A percentile compares a stretch with the other conserved stretches of the same genome.
These are phyloP conservation scores for Atta cephalotes DNA, from an alignment of 1,140 invertebrate species.

Conservation along the genomic window DNA sequence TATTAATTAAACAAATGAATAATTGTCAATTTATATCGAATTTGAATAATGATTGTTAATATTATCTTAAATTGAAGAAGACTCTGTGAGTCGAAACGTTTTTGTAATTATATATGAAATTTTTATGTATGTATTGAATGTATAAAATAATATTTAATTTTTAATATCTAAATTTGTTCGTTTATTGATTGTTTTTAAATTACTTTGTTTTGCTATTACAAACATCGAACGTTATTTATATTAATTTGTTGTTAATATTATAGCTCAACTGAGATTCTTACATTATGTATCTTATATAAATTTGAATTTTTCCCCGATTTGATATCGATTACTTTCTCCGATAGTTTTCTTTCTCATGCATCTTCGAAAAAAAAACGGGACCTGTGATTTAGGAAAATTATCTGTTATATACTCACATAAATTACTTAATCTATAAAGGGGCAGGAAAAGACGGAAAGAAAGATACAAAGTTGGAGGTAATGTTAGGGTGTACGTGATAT, in stretches of 20 bases:
- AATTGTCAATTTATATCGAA: background rate
- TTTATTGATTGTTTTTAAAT: no score
- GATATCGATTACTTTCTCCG: background rate
- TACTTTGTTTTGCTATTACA: no score
- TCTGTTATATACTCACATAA: background rate
- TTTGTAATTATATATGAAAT: no score
- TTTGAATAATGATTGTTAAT: slow-evolving; percentile 1
- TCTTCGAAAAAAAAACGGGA: background rate
- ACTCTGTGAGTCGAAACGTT: no score
- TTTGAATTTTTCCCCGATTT: background rate
- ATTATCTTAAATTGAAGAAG: background rate
- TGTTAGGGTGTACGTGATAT: background rate
- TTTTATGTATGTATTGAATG: no score
- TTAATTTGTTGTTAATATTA: background rate
- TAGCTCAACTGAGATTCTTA: background rate
- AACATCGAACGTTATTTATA: no score
- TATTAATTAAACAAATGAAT: background rate
- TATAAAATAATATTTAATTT: no score
- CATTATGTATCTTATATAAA: background rate
- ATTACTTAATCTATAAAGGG: background rate
- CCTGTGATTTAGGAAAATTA: background rate
- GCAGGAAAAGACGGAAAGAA: no score
- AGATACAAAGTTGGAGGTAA: background rate
- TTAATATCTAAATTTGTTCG: no score
- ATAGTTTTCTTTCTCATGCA: background rate